phyloP scores from a whole-genome alignment of 2,113 vertebrate genomes.

The Elgaria multicarinata region DNA sequence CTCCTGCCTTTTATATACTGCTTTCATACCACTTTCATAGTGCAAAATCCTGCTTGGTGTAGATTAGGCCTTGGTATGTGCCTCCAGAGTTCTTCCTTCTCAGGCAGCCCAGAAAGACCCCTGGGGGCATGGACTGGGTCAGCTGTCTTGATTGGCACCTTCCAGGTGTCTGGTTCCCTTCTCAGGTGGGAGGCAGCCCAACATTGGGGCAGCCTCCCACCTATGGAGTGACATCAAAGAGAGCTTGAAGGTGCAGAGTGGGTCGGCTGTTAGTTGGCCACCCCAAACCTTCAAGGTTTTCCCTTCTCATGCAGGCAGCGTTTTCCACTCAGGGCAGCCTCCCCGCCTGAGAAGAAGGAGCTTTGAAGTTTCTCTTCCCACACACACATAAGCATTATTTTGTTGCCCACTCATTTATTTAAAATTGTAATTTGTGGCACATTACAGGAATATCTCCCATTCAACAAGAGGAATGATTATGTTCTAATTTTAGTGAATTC shows the following conservation, averaged over 20 bases:
- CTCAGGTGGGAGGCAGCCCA: not conserved
- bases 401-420: not conserved
- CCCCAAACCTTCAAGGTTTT: not conserved
- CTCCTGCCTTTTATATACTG: too few species aligned
- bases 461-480: constrained; percentile 30
- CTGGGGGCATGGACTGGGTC: not conserved
- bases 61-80: too few species aligned
- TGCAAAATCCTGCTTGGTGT: too few species aligned
- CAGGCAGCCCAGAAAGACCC: not conserved
- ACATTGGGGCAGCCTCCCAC: not conserved
- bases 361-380: not conserved
- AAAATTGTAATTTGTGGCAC: not conserved
- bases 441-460: constrained; percentile 15
- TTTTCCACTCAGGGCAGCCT: not conserved
- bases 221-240: not conserved
- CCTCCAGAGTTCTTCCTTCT: not conserved
- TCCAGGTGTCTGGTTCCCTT: not conserved
- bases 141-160: not conserved
- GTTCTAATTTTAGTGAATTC: constrained; percentile 22
- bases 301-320: not conserved
- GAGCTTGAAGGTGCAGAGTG: not conserved
- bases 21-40: too few species aligned
- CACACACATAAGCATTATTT: not conserved
- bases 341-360: not conserved
- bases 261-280: not conserved